phyloP scores from a whole-genome alignment of 2,113 vertebrate species.

The Colossoma macropomum region DNA sequence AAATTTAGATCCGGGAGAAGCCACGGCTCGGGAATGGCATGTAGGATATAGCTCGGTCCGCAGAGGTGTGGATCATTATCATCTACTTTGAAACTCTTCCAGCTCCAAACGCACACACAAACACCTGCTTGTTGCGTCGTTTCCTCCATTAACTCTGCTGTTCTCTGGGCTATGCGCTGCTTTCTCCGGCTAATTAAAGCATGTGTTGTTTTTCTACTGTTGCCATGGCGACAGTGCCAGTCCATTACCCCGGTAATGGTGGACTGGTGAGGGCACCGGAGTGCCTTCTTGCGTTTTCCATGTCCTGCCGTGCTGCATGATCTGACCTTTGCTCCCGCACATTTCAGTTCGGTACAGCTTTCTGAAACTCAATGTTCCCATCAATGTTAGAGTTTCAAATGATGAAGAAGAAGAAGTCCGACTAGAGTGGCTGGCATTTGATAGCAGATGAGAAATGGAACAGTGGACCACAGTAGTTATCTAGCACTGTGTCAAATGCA shows the following conservation, averaged over 20 bases:
- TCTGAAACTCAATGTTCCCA: background rate
- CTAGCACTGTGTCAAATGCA: too few relatives aligned
- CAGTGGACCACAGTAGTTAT: too few relatives aligned
- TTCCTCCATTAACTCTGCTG: constrained; percentile 27
- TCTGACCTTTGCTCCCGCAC: background rate
- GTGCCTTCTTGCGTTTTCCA: background rate
- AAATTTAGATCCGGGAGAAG: background rate
- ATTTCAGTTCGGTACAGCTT: background rate
- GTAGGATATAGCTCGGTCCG: background rate
- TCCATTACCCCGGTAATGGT: constrained; percentile 14
- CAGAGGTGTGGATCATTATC: background rate
- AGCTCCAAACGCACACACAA: constrained; percentile 6
- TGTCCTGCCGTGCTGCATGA: background rate
- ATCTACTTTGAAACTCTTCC: background rate
- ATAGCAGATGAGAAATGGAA: too few relatives aligned
- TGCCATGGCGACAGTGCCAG: constrained; percentile 31
- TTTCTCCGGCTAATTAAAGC: constrained; percentile 42
- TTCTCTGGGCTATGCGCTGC: constrained; percentile 30
- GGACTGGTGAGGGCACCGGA: constrained; percentile 27
- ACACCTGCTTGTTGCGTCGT: constrained; percentile 10
- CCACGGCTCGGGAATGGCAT: background rate
- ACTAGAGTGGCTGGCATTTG: background rate
- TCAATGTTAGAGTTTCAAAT: background rate
- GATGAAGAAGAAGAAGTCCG: background rate
- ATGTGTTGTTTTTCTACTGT: constrained; percentile 40